Percentiles rank a stretch among this genome's conserved stretches.
phyloP scores from a whole-genome alignment of 1,140 invertebrate genomes.

The Apolygus lucorum region DNA sequence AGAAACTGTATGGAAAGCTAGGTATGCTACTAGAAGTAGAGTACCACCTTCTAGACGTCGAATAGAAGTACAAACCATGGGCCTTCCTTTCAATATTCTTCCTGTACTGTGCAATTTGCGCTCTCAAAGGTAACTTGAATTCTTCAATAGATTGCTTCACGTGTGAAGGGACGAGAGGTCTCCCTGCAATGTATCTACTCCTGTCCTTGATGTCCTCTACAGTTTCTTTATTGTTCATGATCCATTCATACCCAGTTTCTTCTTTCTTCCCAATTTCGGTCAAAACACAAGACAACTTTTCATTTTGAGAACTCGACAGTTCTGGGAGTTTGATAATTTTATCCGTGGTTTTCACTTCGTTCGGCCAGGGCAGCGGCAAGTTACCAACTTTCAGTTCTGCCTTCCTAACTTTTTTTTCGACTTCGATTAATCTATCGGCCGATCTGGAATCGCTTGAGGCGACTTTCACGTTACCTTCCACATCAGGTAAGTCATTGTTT shows the following conservation, averaged over 20 bases:
- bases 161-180: not conserved
- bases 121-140: not conserved
- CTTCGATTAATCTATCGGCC: not conserved
- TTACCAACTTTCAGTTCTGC: not conserved
- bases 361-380: not conserved
- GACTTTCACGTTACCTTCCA: not conserved
- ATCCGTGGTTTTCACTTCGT: not conserved
- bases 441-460: not conserved
- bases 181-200: not conserved
- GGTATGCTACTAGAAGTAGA: too few relatives aligned
- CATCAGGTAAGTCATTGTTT: not conserved
- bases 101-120: not conserved
- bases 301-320: not conserved
- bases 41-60: not conserved
- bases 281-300: not conserved
- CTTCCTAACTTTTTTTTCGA: not conserved
- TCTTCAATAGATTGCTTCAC: not conserved
- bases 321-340: not conserved
- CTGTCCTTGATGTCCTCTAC: not conserved
- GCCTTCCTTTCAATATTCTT: not conserved
- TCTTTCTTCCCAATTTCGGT: not conserved
- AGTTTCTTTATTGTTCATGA: not conserved
- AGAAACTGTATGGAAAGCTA: too few relatives aligned
- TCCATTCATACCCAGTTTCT: not conserved
- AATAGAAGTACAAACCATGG: not conserved